Evolutionary conservation across 2,888 invertebrate genomes (phyloP).

Genomic region (Conchocele bisecta): DNA sequence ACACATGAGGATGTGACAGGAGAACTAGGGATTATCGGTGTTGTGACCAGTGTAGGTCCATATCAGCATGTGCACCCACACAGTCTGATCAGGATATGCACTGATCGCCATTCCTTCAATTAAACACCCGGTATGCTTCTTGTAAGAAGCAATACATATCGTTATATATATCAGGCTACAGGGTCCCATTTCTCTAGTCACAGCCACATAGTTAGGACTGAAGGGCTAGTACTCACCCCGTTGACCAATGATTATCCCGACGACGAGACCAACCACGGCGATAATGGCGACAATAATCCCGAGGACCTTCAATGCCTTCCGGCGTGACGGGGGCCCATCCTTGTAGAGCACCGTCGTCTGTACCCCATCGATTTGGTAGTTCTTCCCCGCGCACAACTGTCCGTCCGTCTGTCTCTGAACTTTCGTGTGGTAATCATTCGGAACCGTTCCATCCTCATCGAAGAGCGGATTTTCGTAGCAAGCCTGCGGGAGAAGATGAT

Average conservation of each 20-base stretch:
- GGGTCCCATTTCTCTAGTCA: no score
- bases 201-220: no score
- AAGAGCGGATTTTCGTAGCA: constrained; percentile 78
- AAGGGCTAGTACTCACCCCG: no score
- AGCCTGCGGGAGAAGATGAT: constrained; percentile 77
- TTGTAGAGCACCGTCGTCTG: constrained; percentile 53
- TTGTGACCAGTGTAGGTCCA: no score
- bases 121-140: no score
- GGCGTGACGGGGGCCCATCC: constrained; percentile 21
- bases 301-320: constrained; percentile 34
- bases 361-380: constrained; percentile 46
- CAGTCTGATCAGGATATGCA: no score
- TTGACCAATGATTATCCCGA: constrained; percentile 44
- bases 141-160: no score
- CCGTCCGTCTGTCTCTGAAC: constrained; percentile 47
- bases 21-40: no score
- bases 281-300: constrained; percentile 28
- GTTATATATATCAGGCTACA: no score
- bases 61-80: no score
- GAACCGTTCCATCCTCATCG: constrained; percentile 63
- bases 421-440: constrained; percentile 44
- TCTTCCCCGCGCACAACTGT: constrained; percentile 43
- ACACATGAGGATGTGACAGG: no score
- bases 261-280: constrained; percentile 38
- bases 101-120: no score